These are phyloP conservation scores for Malacoraja senta DNA, from an alignment of 2,797 vertebrate genomes.

Conservation along the genomic window DNA sequence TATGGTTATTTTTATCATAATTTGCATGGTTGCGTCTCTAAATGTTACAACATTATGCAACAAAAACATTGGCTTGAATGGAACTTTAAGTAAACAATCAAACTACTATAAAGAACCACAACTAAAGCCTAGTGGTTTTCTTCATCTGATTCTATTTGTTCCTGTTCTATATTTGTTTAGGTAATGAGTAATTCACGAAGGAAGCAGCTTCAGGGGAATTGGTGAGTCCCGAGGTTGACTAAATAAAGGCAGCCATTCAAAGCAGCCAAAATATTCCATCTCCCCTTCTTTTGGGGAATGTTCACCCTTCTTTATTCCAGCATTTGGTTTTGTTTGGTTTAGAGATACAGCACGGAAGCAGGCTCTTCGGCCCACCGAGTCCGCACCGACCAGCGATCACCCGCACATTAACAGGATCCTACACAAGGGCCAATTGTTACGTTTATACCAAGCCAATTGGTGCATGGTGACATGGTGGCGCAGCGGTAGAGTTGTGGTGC, in stretches of 20 bases:
- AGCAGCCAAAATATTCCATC: neutral
- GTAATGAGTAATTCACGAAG: neutral
- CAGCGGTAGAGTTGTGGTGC: no score
- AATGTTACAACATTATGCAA: neutral
- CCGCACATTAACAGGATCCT: no score
- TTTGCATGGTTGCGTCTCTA: neutral
- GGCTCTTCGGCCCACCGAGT: no score
- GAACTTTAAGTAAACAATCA: neutral
- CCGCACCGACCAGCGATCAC: no score
- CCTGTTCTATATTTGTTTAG: neutral
- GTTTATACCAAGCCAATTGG: no score
- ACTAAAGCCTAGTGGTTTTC: neutral
- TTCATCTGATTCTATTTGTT: constrained; percentile 1
- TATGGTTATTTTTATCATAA: neutral
- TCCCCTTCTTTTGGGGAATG: no score
- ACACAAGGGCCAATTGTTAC: no score
- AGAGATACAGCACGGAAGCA: no score
- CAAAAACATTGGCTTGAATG: neutral
- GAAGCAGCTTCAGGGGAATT: neutral
- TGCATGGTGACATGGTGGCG: no score
- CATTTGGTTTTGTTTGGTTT: neutral
- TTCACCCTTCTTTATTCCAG: no score
- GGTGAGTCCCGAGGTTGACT: neutral
- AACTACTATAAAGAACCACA: neutral
- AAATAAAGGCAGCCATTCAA: neutral